Evolutionary conservation across 2,888 invertebrate species (phyloP).

Genomic region (Anthophora plumipes): DNA sequence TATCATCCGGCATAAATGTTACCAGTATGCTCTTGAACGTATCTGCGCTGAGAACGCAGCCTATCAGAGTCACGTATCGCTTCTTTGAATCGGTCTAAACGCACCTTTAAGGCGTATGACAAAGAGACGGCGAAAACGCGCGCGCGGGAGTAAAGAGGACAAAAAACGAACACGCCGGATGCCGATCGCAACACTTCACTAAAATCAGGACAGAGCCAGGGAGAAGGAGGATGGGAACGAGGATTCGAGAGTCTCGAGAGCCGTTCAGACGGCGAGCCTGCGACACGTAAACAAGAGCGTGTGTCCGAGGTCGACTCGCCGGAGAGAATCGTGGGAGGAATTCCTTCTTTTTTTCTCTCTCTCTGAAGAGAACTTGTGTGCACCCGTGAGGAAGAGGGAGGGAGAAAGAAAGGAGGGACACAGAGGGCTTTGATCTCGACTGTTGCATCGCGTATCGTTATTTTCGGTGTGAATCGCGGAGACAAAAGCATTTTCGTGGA

Average conservation of each 20-base stretch:
- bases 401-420: conserved; percentile 13
- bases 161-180: conserved; percentile 63
- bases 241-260: conserved; percentile 60
- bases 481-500: conserved; percentile 61
- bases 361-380: conserved; percentile 9
- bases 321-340: conserved; percentile 69
- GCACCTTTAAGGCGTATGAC: conserved; percentile 59
- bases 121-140: conserved; percentile 29
- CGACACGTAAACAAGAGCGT: conserved; percentile 73
- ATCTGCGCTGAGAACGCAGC: background rate
- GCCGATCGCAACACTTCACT: conserved; percentile 70
- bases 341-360: conserved; percentile 44
- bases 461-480: conserved; percentile 55
- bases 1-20: background rate
- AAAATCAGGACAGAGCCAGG: conserved; percentile 70
- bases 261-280: conserved; percentile 48
- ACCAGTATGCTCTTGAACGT: background rate
- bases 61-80: conserved; percentile 4
- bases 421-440: conserved; percentile 55
- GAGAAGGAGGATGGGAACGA: conserved; percentile 69
- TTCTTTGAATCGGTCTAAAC: conserved; percentile 52
- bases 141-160: conserved; percentile 42
- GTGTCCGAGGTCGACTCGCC: conserved; percentile 67
- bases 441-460: conserved; percentile 51
- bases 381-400: background rate